phyloP scores from a whole-genome alignment of 2,113 vertebrate genomes.

The Lonchura striata region DNA sequence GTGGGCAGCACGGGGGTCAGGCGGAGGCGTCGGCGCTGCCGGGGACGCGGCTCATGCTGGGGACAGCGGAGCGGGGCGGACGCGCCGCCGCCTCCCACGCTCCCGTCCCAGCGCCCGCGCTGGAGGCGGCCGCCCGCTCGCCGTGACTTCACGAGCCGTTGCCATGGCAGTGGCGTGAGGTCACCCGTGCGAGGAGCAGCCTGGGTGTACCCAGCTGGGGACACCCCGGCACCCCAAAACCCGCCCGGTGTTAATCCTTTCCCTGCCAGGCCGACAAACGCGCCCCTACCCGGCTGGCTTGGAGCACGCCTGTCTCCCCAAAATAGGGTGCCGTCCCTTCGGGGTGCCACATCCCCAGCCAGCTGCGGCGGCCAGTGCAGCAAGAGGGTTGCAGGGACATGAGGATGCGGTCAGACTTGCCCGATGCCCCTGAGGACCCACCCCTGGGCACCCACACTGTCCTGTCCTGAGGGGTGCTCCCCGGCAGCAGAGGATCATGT shows the following conservation, averaged over 20 bases:
- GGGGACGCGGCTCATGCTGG: background rate
- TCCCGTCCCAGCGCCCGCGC: background rate
- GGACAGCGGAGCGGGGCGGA: background rate
- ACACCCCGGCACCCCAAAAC: background rate
- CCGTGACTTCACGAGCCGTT: slow-evolving; percentile 52
- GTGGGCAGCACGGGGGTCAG: background rate
- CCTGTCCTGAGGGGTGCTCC: background rate
- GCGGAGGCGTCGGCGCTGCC: background rate
- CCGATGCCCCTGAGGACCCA: background rate
- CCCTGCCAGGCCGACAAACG: background rate
- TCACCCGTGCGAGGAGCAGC: slow-evolving; percentile 6
- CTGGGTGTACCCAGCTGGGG: background rate
- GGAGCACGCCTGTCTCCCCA: background rate
- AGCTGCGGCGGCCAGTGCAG: fast-evolving
- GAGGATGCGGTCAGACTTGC: background rate
- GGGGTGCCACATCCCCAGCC: background rate
- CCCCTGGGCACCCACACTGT: background rate
- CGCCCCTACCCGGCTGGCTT: background rate
- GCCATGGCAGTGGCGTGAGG: slow-evolving; percentile 53
- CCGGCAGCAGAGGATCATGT: fast-evolving
- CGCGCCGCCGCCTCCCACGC: background rate
- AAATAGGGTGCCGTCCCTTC: fast-evolving
- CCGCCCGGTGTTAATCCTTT: background rate
- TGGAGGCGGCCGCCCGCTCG: background rate
- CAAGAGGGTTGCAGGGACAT: background rate